These are phyloP conservation scores for Hyppa rectilinea DNA, from an alignment of 2,888 invertebrate species.

Conservation along the genomic window DNA sequence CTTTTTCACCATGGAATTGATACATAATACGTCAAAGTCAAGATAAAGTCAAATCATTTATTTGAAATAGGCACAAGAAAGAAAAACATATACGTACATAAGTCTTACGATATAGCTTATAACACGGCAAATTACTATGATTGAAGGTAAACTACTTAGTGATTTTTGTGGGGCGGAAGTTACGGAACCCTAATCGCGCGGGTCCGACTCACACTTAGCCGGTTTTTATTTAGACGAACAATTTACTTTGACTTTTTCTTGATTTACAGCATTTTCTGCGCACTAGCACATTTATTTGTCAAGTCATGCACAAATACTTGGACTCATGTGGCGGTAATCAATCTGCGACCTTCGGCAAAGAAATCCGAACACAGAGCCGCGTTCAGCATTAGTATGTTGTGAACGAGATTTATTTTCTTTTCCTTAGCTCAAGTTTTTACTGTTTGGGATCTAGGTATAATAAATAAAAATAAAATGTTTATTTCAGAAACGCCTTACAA, in stretches of 20 bases:
- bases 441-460: too few relatives aligned
- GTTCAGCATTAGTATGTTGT: slow-evolving; percentile 8
- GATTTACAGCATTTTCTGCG: background rate
- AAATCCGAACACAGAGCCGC: slow-evolving; percentile 7
- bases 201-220: background rate
- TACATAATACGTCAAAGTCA: too few relatives aligned
- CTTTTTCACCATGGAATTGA: too few relatives aligned
- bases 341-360: slow-evolving; percentile 1
- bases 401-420: slow-evolving; percentile 2
- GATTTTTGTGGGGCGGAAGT: too few relatives aligned
- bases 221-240: background rate
- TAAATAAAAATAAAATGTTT: too few relatives aligned
- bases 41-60: too few relatives aligned
- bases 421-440: background rate
- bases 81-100: too few relatives aligned
- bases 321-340: slow-evolving; percentile 4
- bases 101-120: too few relatives aligned
- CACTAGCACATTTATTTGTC: slow-evolving; percentile 14
- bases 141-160: background rate
- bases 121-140: too few relatives aligned
- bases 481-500: too few relatives aligned
- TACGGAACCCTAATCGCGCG: background rate
- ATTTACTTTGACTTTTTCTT: background rate
- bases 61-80: too few relatives aligned
- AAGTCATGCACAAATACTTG: slow-evolving; percentile 15